These are phyloP conservation scores for Chinchilla lanigera DNA, from an alignment of 2,113 vertebrate species.

Conservation along the genomic window DNA sequence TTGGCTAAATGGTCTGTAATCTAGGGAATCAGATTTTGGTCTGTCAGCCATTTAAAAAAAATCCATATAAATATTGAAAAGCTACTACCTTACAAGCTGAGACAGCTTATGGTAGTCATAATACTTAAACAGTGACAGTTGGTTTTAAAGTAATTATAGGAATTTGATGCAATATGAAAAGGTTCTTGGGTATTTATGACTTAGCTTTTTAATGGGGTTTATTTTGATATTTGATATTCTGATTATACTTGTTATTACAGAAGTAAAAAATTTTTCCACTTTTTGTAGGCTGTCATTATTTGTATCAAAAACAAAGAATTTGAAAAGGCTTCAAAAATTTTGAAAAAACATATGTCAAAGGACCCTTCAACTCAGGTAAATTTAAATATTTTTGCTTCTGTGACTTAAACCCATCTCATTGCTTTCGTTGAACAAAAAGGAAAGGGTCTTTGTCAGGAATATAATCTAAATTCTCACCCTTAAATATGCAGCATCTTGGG, in stretches of 20 bases:
- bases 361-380: conserved; percentile 89
- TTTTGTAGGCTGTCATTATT: conserved; percentile 89
- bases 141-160: conserved; percentile 42
- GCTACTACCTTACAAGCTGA: not conserved
- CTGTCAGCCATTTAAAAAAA: not conserved
- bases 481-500: not conserved
- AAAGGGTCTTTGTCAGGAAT: conserved; percentile 44
- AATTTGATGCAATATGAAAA: conserved; percentile 43
- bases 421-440: conserved; percentile 26
- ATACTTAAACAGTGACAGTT: not conserved
- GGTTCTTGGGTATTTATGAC: not conserved
- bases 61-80: not conserved
- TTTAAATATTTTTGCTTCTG: conserved; percentile 8
- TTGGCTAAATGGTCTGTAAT: conserved; percentile 12
- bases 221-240: conserved; percentile 64
- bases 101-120: not conserved
- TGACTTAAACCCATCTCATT: conserved; percentile 48
- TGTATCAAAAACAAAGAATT: conserved; percentile 91
- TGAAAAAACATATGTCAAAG: conserved; percentile 89
- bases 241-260: conserved; percentile 44
- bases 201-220: conserved; percentile 43
- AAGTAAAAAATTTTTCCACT: not conserved
- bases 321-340: conserved; percentile 89
- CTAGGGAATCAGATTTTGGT: conserved; percentile 24
- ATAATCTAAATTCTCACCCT: not conserved